Percentiles rank a stretch among this genome's conserved stretches.
These are phyloP conservation scores for Steinernema feltiae DNA, from an alignment of 1,140 invertebrate species.

Conservation along the genomic window DNA sequence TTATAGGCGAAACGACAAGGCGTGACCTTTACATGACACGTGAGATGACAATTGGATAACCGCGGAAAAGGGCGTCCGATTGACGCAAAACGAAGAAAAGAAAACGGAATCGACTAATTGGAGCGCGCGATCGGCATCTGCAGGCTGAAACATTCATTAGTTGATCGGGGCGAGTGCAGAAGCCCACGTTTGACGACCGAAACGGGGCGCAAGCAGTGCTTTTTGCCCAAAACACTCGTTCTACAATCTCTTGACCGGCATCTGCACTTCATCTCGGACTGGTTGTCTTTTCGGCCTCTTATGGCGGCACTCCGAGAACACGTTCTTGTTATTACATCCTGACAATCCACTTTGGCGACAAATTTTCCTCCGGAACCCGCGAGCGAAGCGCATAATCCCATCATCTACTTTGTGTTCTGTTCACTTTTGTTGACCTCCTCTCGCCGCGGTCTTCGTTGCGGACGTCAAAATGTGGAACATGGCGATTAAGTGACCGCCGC, in stretches of 20 bases:
- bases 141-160: no score
- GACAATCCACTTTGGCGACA: no score
- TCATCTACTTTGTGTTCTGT: neutral
- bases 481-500: neutral
- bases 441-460: neutral
- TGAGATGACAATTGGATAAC: neutral
- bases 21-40: constrained; percentile 11
- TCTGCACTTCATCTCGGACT: no score
- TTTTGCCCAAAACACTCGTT: no score
- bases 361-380: neutral
- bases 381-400: constrained; percentile 6
- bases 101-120: neutral
- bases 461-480: constrained; percentile 3
- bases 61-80: neutral
- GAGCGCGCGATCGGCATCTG: neutral
- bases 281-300: no score
- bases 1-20: neutral
- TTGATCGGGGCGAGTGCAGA: no score
- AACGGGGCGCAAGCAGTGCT: no score
- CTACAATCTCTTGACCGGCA: no score
- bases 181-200: no score
- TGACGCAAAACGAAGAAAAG: neutral
- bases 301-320: no score
- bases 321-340: no score
- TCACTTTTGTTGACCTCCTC: neutral